These are phyloP conservation scores for Upupa epops DNA, from an alignment of 2,113 vertebrate species.

Conservation along the genomic window DNA sequence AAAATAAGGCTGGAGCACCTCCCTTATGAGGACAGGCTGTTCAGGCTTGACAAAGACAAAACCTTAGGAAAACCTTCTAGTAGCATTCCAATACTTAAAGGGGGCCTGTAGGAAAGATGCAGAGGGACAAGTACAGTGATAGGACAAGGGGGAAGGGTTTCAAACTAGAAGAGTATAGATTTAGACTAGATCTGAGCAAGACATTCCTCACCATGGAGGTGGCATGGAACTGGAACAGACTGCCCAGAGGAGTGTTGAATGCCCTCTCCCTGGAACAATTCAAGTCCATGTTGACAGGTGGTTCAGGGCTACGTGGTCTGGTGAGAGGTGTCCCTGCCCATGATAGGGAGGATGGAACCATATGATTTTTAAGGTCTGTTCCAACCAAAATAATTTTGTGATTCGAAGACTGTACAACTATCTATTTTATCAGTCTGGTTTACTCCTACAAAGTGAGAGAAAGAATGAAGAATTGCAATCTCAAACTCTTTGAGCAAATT, in stretches of 20 bases:
- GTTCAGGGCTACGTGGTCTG: not conserved
- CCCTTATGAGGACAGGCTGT: not conserved
- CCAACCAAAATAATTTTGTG: not conserved
- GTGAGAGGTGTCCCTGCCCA: not conserved
- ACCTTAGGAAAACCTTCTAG: not conserved
- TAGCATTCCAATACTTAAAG: not conserved
- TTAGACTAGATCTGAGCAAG: not conserved
- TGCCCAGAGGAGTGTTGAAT: not conserved
- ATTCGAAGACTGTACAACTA: not conserved
- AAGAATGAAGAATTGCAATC: not conserved
- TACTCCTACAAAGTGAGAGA: not conserved
- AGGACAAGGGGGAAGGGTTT: not conserved
- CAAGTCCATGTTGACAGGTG: not conserved
- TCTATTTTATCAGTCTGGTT: not conserved
- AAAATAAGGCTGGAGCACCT: not conserved
- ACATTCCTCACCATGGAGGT: too few species aligned
- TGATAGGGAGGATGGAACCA: not conserved
- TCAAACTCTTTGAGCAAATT: not conserved
- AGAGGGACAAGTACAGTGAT: not conserved
- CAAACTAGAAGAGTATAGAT: not conserved
- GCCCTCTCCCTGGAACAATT: not conserved
- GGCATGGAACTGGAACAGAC: not conserved
- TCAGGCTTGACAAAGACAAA: not conserved
- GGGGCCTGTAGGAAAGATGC: not conserved
- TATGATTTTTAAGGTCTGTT: not conserved